Base-by-base conservation (phyloP, 2,888 invertebrate species). In the Euspilapteryx auroguttella region DNA sequence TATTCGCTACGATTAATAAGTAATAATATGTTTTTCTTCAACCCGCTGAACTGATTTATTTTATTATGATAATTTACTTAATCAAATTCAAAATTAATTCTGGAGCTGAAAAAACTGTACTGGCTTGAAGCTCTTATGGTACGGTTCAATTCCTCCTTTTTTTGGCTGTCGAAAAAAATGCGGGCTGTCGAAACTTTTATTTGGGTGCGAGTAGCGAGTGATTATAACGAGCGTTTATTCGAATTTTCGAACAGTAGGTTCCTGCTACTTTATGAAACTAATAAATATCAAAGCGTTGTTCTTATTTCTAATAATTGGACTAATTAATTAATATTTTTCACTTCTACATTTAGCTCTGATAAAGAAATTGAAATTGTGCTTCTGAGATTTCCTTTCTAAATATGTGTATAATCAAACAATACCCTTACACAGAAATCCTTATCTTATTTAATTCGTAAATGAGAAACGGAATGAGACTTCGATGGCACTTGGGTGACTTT, bases 181-280 rank as follows among this genome's bases (percentile, higher is more conserved):
- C 49, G 42, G 41, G 38, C 44, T 44, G 48, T 55, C 39, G 37
- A 50, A 63, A 58, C 51, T 59, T 65, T 59, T 58, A 55, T 62
- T 54, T 51, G 42, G 51, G 51, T 44, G 53, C 54, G 55, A 56
- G 48, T 37, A 52, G 42, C 53, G 55, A 59, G 55, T 56, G 56
- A 62, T 62, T 69, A 63, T 68, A 68, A 68, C 61, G 58, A 69
- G 63, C 50, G 55, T 62, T 63, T 57, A 57, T 64, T 55, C 47
- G 33, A 42, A 44, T 40, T 54, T 59, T 56, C 54, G 51, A 48
- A 48, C 46, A 39, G 33, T 34, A 45, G 47, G 44, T 42, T 40
- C 42, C 45, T 45, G 41, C 47, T 50, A 50, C 58, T 59, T 58
- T 54, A 53, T 51, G 49, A 55, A 62, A 62, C 57, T 62, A 63